Evolutionary conservation across 2,113 vertebrate genomes (phyloP).

Genomic region (Tachysurus fulvidraco): DNA sequence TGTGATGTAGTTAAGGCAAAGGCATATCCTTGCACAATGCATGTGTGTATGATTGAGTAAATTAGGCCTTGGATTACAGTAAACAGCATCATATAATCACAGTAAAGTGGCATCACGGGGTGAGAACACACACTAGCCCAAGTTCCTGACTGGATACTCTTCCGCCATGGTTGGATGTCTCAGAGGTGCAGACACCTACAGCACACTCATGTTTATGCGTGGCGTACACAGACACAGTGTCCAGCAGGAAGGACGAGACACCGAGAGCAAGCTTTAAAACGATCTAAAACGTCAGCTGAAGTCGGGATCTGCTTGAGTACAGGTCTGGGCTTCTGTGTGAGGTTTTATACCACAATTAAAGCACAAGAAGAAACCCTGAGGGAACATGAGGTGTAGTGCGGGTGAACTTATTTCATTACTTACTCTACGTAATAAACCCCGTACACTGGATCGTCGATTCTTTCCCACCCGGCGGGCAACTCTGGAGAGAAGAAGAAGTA

Average conservation of each 20-base stretch:
- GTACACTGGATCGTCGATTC: slow-evolving; percentile 97
- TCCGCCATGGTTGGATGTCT: slow-evolving; percentile 55
- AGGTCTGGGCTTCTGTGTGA: background rate
- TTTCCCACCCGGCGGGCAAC: slow-evolving; percentile 97
- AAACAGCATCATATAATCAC: slow-evolving; percentile 13
- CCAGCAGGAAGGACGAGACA: slow-evolving; percentile 23
- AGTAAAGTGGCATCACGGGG: background rate
- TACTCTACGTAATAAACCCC: slow-evolving; percentile 99
- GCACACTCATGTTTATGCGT: slow-evolving; percentile 60
- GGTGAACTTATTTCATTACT: slow-evolving; percentile 68
- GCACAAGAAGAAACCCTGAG: slow-evolving; percentile 56
- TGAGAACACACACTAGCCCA: background rate
- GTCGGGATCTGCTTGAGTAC: background rate
- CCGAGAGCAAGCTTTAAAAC: slow-evolving; percentile 46
- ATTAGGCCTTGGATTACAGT: slow-evolving; percentile 14
- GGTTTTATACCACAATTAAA: slow-evolving; percentile 29
- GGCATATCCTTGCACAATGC: background rate
- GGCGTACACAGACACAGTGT: background rate
- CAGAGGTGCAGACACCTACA: slow-evolving; percentile 54
- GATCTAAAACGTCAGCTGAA: slow-evolving; percentile 45
- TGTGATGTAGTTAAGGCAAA: background rate
- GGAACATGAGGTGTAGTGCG: slow-evolving; percentile 20
- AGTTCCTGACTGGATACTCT: background rate
- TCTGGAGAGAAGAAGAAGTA: slow-evolving; percentile 73
- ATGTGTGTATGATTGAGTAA: background rate